These are phyloP conservation scores for Ophion slaviceki DNA, from an alignment of 2,888 invertebrate species.

Conservation along the genomic window DNA sequence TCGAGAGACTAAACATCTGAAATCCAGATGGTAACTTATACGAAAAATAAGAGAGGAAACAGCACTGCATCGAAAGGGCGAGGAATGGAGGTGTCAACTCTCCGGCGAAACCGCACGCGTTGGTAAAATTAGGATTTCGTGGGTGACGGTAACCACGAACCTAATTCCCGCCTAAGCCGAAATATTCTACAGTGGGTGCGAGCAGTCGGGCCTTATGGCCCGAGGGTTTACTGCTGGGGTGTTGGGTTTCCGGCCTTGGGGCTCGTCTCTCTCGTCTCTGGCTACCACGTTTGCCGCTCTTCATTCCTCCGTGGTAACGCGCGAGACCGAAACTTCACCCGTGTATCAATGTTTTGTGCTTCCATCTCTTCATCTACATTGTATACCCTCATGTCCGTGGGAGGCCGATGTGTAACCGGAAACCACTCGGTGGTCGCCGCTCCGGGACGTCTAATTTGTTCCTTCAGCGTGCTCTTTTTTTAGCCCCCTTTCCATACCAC, in stretches of 20 bases:
- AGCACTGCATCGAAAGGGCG: constrained; percentile 31
- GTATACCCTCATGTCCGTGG: constrained; percentile 69
- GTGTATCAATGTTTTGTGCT: constrained; percentile 74
- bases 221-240: constrained; percentile 54
- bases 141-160: constrained; percentile 49
- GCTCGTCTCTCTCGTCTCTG: constrained; percentile 25
- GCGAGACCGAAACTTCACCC: constrained; percentile 62
- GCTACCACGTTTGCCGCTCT: constrained; percentile 63
- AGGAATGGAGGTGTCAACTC: constrained; percentile 51
- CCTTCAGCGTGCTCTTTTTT: constrained; percentile 54
- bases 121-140: constrained; percentile 59
- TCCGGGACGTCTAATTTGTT: constrained; percentile 79
- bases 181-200: constrained; percentile 41
- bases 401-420: constrained; percentile 78
- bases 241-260: constrained; percentile 61
- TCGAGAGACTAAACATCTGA: constrained; percentile 23
- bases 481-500: constrained; percentile 7
- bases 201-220: constrained; percentile 21
- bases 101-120: constrained; percentile 55
- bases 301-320: constrained; percentile 74
- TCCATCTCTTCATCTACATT: constrained; percentile 68
- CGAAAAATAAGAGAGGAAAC: constrained; percentile 27
- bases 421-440: constrained; percentile 73
- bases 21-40: constrained; percentile 47
- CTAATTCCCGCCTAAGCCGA: constrained; percentile 54